Percentiles rank a stretch among this genome's conserved stretches.
These are phyloP conservation scores for Poeciliopsis presidionis DNA, from an alignment of 2,797 vertebrate species.

Conservation along the genomic window DNA sequence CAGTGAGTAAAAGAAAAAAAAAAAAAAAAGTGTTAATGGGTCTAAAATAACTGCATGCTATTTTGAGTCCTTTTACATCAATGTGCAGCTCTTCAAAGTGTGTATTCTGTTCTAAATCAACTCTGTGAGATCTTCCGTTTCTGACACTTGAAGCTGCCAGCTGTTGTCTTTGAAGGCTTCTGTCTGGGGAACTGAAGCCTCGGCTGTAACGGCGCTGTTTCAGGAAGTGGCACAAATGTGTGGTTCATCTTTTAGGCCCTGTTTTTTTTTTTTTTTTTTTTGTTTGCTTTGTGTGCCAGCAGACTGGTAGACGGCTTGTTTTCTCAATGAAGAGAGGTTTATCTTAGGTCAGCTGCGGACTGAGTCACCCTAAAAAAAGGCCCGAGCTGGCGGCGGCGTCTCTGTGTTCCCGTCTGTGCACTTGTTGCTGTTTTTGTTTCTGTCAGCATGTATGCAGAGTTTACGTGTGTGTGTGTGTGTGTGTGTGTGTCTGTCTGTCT, in stretches of 20 bases:
- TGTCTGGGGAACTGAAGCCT: slow-evolving; percentile 49
- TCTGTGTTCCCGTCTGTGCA: slow-evolving; percentile 52
- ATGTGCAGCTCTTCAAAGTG: slow-evolving; percentile 43
- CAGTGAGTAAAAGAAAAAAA: not conserved
- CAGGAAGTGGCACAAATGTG: slow-evolving; percentile 55
- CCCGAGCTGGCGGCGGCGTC: slow-evolving; percentile 25
- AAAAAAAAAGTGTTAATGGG: slow-evolving; percentile 15
- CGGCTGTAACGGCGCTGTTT: slow-evolving; percentile 14
- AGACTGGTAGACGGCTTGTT: slow-evolving; percentile 42
- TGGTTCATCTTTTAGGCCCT: slow-evolving; percentile 27
- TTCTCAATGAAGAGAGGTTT: slow-evolving; percentile 46
- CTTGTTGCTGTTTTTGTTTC: slow-evolving; percentile 58
- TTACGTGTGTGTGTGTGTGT: slow-evolving; percentile 25
- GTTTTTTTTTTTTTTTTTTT: slow-evolving; percentile 8
- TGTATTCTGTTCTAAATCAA: slow-evolving; percentile 48
- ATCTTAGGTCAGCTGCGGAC: slow-evolving; percentile 57
- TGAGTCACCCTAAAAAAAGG: slow-evolving; percentile 32
- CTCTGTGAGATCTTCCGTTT: slow-evolving; percentile 51
- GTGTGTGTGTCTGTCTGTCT: slow-evolving; percentile 29
- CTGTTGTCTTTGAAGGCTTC: slow-evolving; percentile 55
- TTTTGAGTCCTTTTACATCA: slow-evolving; percentile 58
- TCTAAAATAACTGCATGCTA: slow-evolving; percentile 57
- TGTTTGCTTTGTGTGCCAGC: slow-evolving; percentile 15
- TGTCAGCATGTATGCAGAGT: slow-evolving; percentile 52
- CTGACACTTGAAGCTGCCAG: slow-evolving; percentile 30